phyloP scores from a whole-genome alignment of 2,888 invertebrate genomes.

The Parapristionchus giblindavisi region DNA sequence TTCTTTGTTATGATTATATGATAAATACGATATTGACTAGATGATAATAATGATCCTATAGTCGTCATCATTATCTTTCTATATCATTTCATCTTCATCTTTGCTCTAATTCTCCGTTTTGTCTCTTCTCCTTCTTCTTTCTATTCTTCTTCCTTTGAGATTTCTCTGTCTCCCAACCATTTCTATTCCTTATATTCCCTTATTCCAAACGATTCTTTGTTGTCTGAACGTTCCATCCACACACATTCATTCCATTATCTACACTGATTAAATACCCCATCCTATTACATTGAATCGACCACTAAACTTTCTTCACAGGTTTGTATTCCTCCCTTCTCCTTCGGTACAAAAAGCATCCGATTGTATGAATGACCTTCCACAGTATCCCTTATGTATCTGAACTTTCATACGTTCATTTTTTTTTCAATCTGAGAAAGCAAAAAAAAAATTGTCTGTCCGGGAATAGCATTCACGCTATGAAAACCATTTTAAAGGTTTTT shows the following conservation, averaged over 20 bases:
- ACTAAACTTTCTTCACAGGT: too few species aligned
- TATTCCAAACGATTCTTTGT: background rate
- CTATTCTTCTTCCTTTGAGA: constrained; percentile 26
- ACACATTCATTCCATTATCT: background rate
- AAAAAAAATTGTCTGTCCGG: too few species aligned
- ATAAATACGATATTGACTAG: background rate
- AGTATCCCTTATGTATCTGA: too few species aligned
- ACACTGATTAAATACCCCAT: background rate
- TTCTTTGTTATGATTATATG: background rate
- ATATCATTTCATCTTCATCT: background rate
- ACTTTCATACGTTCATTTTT: too few species aligned
- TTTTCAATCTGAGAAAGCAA: too few species aligned
- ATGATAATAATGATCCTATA: background rate
- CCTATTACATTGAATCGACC: too few species aligned
- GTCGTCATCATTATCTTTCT: background rate
- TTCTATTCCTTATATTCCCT: background rate
- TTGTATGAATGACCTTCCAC: too few species aligned
- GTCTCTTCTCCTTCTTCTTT: background rate
- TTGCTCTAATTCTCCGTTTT: background rate
- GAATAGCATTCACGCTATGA: too few species aligned
- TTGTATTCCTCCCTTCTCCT: too few species aligned
- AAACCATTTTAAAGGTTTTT: too few species aligned
- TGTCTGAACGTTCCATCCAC: background rate
- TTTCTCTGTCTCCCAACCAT: background rate
- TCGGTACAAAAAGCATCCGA: too few species aligned